Evolutionary conservation across 1,140 invertebrate genomes (phyloP), one percentile per base, ranked within the genome.

Genomic region (Drosophila varians): DNA sequence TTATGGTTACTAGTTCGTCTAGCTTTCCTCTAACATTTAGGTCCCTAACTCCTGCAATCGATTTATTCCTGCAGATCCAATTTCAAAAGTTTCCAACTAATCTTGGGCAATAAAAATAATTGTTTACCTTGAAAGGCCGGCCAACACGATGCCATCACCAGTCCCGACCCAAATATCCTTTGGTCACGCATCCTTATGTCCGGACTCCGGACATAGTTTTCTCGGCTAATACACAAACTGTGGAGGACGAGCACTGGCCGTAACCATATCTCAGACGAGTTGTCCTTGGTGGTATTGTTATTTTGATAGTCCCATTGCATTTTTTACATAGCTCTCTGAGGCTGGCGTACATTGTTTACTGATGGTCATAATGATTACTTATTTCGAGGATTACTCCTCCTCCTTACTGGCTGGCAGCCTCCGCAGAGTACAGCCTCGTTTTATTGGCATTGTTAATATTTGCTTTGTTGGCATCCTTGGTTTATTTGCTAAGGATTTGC

Each of bases 401-500:
- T 69, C 56, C 51, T n/a, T n/a, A n/a, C n/a, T n/a, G n/a, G n/a
- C 61, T 62, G 11, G 19, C 51, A 58, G 61, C 49, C 65, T 49
- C 49, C 43, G 49, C 54, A 12, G 36, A 42, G 19, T 23, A 19
- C 56, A 16, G 56, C 57, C 58, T 38, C 36, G 47, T 84, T 84
- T 84, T 86, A 79, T 84, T 84, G 79, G 79, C 75, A 75, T 79
- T 84, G 75, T 79, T 84, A 86, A 84, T 84, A 84, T 84, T 84
- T 84, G 80, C 74, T 73, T 68, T 64, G 68, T 49, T 60, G 47
- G 34, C 55, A 52, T 72, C 46, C 64, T 60, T 83, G 77, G 71
- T 83, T 86, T 84, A 84, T 83, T 79, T 79, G 56, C 48, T 43
- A 52, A 74, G 61, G 74, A 77, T 76, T 83, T 84, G 62, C 62